A percentile compares a stretch with the other conserved stretches of the same genome.
phyloP scores from a whole-genome alignment of 2,797 vertebrate species.

The Onychomys arenicola region DNA sequence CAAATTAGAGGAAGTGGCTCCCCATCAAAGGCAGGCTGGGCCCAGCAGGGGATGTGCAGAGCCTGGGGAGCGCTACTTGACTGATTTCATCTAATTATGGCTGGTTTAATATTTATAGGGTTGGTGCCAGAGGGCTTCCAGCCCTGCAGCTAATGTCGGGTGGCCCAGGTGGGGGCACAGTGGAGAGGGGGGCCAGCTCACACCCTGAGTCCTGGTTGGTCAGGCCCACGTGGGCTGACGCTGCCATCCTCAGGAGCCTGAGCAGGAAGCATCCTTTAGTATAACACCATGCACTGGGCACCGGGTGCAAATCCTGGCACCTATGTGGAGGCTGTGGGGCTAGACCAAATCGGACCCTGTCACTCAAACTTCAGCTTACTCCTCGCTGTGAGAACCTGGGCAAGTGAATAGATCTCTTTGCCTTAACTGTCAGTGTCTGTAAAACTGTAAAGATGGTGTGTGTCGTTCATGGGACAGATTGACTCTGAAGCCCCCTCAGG shows the following conservation, averaged over 20 bases:
- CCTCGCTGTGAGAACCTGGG: background rate
- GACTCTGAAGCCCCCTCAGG: background rate
- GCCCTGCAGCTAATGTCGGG: background rate
- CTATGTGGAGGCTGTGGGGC: background rate
- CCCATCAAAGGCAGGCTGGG: constrained; percentile 3
- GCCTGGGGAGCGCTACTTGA: background rate
- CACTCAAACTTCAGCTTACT: background rate
- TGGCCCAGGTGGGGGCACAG: background rate
- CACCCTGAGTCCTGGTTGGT: background rate
- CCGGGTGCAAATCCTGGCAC: too few species aligned
- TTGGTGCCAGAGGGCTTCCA: constrained; percentile 66
- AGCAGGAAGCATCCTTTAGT: background rate
- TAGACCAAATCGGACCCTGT: background rate
- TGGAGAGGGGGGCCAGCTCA: background rate
- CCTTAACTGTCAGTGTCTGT: background rate
- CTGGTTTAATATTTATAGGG: constrained; percentile 80
- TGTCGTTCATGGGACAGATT: background rate
- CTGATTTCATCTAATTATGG: constrained; percentile 74
- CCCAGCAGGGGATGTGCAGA: constrained; percentile 32
- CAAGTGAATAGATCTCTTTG: background rate
- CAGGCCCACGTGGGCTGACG: background rate
- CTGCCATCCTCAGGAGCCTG: background rate
- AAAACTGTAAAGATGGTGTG: background rate
- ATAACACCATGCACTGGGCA: accelerated
- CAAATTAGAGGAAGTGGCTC: constrained; percentile 75